Percentiles rank a stretch among this genome's conserved stretches.
These are phyloP conservation scores for Megalopta genalis DNA, from an alignment of 1,140 invertebrate species.

Conservation along the genomic window DNA sequence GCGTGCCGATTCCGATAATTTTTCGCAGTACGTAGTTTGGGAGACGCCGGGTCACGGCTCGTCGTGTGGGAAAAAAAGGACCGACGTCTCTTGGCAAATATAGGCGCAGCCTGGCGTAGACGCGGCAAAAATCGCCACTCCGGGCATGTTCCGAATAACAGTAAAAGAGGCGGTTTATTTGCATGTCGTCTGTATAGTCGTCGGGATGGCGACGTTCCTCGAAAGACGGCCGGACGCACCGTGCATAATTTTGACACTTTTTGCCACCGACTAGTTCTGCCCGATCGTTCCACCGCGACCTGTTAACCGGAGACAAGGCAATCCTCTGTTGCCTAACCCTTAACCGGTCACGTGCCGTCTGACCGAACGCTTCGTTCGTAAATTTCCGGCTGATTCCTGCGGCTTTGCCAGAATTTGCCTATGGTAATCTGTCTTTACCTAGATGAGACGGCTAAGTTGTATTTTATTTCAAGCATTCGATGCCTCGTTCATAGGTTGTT, in stretches of 20 bases:
- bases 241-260: constrained; percentile 23
- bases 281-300: not conserved
- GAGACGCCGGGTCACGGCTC: constrained; percentile 37
- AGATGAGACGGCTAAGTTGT: too few species aligned
- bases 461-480: too few species aligned
- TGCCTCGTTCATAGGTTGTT: too few species aligned
- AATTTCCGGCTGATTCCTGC: too few species aligned
- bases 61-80: constrained; percentile 45
- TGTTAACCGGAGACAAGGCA: not conserved
- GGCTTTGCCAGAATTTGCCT: too few species aligned
- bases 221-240: constrained; percentile 4
- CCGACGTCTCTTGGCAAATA: constrained; percentile 50
- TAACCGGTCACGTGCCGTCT: not conserved
- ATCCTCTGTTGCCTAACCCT: not conserved
- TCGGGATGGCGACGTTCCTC: not conserved
- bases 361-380: too few species aligned
- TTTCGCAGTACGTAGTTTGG: too few species aligned
- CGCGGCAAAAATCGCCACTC: constrained; percentile 49
- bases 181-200: constrained; percentile 35
- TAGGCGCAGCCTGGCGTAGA: constrained; percentile 55
- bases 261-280: not conserved
- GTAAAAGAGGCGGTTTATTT: constrained; percentile 61
- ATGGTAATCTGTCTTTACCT: too few species aligned
- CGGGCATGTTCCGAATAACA: constrained; percentile 57
- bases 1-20: too few species aligned